Percentiles rank a stretch among this genome's conserved stretches.
Conservation (phyloP, 2,797 vertebrate genomes). For the Cryptoblepharus egeriae region DNA sequence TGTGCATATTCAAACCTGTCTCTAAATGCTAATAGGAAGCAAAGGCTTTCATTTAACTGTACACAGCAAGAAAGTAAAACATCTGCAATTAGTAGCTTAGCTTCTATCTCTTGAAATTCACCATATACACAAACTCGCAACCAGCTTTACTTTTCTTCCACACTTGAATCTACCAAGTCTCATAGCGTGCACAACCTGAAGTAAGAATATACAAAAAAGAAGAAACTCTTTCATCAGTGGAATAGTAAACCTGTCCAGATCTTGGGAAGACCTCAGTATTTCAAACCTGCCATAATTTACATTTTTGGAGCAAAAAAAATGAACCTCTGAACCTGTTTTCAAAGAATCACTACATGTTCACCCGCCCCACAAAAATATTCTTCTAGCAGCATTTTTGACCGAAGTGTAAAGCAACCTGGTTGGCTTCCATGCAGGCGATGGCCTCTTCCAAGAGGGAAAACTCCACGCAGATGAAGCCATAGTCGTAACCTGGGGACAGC, state of each 20-base stretch:
- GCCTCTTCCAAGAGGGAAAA: constrained; percentile 99
- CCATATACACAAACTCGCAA: constrained; percentile 43
- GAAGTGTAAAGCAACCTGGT: constrained; percentile 99
- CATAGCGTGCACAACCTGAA: constrained; percentile 38
- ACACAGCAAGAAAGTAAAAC: constrained; percentile 41
- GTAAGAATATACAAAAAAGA: constrained; percentile 27
- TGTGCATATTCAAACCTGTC: constrained; percentile 33
- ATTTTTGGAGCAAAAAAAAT: constrained; percentile 62
- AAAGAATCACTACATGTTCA: constrained; percentile 68
- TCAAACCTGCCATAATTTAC: constrained; percentile 46
- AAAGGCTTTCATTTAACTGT: constrained; percentile 20
- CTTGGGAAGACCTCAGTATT: constrained; percentile 60
- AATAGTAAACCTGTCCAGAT: constrained; percentile 51
- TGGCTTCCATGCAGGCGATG: constrained; percentile 99
- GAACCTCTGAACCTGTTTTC: constrained; percentile 68
- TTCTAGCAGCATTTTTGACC: constrained; percentile 86
- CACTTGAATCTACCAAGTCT: constrained; percentile 50
- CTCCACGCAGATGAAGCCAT: constrained; percentile 99
- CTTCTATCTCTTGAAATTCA: constrained; percentile 36
- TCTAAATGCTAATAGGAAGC: constrained; percentile 13
- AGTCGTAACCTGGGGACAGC: constrained; percentile 99
- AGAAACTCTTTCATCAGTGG: constrained; percentile 41
- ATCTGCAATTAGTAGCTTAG: constrained; percentile 27
- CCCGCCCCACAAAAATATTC: constrained; percentile 75
- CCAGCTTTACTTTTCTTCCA: constrained; percentile 42